Evolutionary conservation across 2,888 invertebrate genomes (phyloP).

Genomic region (Hyppa rectilinea): DNA sequence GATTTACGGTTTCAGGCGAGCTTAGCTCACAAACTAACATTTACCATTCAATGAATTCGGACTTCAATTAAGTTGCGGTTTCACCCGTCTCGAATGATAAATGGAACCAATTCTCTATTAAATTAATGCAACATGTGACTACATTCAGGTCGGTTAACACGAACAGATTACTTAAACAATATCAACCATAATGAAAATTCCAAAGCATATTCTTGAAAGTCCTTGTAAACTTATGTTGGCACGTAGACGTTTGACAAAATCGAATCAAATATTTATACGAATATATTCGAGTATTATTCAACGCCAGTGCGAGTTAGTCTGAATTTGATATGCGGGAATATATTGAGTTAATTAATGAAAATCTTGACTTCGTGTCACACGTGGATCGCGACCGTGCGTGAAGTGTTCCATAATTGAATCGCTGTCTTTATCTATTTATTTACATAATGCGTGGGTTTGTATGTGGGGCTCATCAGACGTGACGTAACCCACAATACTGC

Average conservation of each 20-base stretch:
- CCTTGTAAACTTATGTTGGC: constrained; percentile 22
- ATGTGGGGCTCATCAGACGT: constrained; percentile 57
- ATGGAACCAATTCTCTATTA: constrained; percentile 35
- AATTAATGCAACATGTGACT: constrained; percentile 28
- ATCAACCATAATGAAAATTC: constrained; percentile 46
- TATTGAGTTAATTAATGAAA: constrained; percentile 74
- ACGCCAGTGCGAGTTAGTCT: constrained; percentile 57
- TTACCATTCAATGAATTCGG: neutral
- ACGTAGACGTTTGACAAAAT: constrained; percentile 53
- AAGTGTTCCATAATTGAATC: constrained; percentile 76
- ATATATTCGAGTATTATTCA: constrained; percentile 55
- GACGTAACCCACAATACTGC: constrained; percentile 52
- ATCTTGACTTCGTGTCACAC: constrained; percentile 68
- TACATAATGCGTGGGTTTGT: constrained; percentile 69
- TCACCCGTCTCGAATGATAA: constrained; percentile 17
- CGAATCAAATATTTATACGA: constrained; percentile 56
- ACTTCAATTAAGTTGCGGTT: constrained; percentile 32
- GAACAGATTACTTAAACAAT: constrained; percentile 30
- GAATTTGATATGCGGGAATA: constrained; percentile 66
- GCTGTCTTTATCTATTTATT: constrained; percentile 75
- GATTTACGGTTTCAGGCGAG: neutral
- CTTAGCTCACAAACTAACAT: neutral
- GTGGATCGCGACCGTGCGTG: constrained; percentile 67
- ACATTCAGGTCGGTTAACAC: constrained; percentile 2
- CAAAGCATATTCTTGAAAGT: constrained; percentile 36